Evolutionary conservation across 1,140 invertebrate genomes (phyloP), one percentile per base, ranked within the genome.

Genomic region (Sycophila sp.): DNA sequence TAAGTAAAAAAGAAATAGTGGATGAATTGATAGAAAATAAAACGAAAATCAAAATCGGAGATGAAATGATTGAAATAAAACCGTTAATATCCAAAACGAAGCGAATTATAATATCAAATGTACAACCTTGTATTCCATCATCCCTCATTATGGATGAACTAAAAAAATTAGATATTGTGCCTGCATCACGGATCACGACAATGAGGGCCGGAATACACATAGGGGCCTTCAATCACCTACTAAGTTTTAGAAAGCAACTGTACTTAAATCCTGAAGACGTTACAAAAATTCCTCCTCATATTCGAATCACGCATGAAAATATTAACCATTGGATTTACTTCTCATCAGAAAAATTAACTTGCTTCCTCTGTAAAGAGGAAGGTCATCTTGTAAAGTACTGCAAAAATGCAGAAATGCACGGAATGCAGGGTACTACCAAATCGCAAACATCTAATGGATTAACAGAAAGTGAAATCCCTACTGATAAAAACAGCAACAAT

Each of bases 61-160:
- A n/a, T n/a, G n/a, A n/a, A n/a, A n/a, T n/a, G n/a, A n/a, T n/a
- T n/a, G n/a, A n/a, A 40, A 40, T 40, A 3, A 40, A 15, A 40
- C 3, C 36, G 2, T 15, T 5, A 10, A 15, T 40, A 2, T 40
- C 36, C 10, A 40, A 40, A 11, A 15, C 36, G 2, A 40, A 40
- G n/a, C 11, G 36, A 40, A 15, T 40, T 3, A 40, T 15, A 55
- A 34, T 77, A 58, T 75, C 71, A 5, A 77, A 77, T 63, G 72
- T 75, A 0, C 72, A 71, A 15, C 76, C 72, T 17, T 68, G 69
- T 2, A 77, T 75, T 11, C 72, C 76, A n/a, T 4, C 53, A 10
- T 17, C 53, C 1, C 4, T 56, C 10, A 56, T 56, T n/a, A 8
- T 17, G 28, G n/a, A 34, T 1, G 28, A 56, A n/a, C 17, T 56